Base-by-base conservation (phyloP, 1,140 invertebrate species). In the Brachionus asplanchnoidis region DNA sequence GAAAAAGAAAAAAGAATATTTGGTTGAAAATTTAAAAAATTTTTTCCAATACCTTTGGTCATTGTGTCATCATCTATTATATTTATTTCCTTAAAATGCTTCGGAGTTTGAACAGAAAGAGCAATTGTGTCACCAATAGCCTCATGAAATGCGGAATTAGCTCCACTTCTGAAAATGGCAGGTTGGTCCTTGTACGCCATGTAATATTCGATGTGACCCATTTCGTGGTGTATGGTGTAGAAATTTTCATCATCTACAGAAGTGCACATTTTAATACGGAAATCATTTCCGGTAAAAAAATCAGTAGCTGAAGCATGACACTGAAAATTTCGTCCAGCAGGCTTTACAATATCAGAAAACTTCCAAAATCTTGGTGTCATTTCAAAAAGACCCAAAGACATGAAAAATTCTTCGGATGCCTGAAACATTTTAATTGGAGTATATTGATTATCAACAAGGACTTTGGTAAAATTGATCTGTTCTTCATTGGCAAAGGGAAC, bases 301-400 rank as follows among this genome's bases (percentile, higher is more conserved):
- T 98, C 95, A 94, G 94, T 95, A 28, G 95, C 95, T 0, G 94
- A 94, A 0, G 95, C 94, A 87, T 97, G 95, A 87, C 95, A 97
- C 7, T 95, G 93, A 5, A 91, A 88, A 12, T 87, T 85, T 0
- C 93, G 89, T 20, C 91, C 93, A 0, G 44, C 91, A 88, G 87
- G 91, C 85, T 90, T 91, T 42, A 87, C 87, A 9, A 92, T 84
- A 86, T 92, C 89, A 4, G 91, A 92, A 20, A 89, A 86, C 11
- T 89, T 86, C 91, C 91, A 92, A 87, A 92, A 92, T 53, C 87
- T 86, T 40, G 87, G 89, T 0, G 95, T 93, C 93, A 97, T 94
- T 2, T 93, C 92, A 11, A 92, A 92, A 53, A 97, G 88, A 85
- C 95, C 95, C 56, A 97, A 90, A 17, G 68, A 73, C 32, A 73